Evolutionary conservation across 2,113 vertebrate species (phyloP).

Genomic region (Lanius collurio): DNA sequence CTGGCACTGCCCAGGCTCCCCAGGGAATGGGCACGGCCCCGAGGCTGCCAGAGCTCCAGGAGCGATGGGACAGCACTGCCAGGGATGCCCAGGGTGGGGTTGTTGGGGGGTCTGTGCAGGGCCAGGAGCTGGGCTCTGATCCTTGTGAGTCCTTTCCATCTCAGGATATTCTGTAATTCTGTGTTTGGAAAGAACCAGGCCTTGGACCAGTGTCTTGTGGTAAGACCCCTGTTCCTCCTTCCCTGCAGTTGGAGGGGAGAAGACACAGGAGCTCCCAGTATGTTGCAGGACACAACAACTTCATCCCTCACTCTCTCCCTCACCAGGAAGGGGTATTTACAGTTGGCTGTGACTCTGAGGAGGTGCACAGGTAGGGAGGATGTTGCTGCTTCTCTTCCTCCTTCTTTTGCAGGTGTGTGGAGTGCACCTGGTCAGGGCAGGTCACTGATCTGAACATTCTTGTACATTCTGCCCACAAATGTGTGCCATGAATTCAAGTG

Average conservation of each 20-base stretch:
- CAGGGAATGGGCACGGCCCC: background rate
- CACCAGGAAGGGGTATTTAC: background rate
- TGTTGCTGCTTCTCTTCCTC: accelerated
- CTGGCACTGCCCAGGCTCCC: background rate
- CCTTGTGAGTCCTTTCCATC: background rate
- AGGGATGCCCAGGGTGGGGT: background rate
- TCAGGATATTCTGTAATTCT: background rate
- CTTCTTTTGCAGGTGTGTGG: background rate
- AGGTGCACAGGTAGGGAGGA: too few relatives aligned
- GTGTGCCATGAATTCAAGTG: background rate
- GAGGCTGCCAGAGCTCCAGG: background rate
- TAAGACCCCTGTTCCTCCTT: background rate
- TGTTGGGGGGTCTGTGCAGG: background rate
- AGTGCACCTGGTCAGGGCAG: accelerated
- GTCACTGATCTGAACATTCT: background rate
- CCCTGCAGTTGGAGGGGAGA: background rate
- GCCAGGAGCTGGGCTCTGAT: accelerated
- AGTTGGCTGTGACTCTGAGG: background rate
- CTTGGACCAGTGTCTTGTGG: background rate
- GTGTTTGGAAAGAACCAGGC: background rate
- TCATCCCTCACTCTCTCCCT: background rate
- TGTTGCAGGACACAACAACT: background rate
- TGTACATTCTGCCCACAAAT: accelerated
- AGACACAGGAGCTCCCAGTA: background rate
- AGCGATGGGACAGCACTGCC: accelerated